Evolutionary conservation across 2,113 vertebrate species (phyloP), one percentile per base, ranked within the genome.

Genomic region (Pitta sordida): DNA sequence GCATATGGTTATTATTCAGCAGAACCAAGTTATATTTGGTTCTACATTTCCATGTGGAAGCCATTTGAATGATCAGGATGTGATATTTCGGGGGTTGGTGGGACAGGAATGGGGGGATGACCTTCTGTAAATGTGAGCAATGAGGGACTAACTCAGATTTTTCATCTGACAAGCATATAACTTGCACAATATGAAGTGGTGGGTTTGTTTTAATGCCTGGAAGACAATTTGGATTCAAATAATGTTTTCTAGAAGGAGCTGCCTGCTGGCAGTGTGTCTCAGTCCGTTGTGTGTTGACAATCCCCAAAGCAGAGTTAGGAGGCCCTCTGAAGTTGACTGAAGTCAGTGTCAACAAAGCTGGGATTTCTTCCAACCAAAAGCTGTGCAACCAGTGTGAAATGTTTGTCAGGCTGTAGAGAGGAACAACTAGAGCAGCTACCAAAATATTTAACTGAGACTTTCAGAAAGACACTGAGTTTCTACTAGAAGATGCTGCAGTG

Each of bases 341-440:
- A 95, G 93, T 96, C 85, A 93, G 75, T 83, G 87, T 95, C 91
- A 94, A 94, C 90, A 94, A 93, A 95, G 75, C 94, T 93, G 94
- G 95, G 93, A 95, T 94, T 90, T 52, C 91, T 94, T 96, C 95
- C 95, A 95, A 89, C 82, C 68, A 67, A 90, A 88, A 95, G 83
- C 84, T 44, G 10, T 86, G 87, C 87, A 79, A 92, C 63, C 78
- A 91, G 75, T 59, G 79, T 96, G 93, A 93, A 95, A 73, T 91
- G 29, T 90, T 91, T 77, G 75, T 95, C 84, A 95, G 55, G 79
- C 75, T 94, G 75, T 21, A 74, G 79, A 67, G 67, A 91, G 63
- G 76, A 94, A 24, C 59, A 85, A 63, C 71, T 64, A 88, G 53
- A 74, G 59, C 21, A 91, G 89, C 90, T 94, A 94, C 91, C 82